Percentiles rank a stretch among this genome's conserved stretches.
Conservation (phyloP, 2,888 invertebrate genomes). For the Odontocolon sp. region DNA sequence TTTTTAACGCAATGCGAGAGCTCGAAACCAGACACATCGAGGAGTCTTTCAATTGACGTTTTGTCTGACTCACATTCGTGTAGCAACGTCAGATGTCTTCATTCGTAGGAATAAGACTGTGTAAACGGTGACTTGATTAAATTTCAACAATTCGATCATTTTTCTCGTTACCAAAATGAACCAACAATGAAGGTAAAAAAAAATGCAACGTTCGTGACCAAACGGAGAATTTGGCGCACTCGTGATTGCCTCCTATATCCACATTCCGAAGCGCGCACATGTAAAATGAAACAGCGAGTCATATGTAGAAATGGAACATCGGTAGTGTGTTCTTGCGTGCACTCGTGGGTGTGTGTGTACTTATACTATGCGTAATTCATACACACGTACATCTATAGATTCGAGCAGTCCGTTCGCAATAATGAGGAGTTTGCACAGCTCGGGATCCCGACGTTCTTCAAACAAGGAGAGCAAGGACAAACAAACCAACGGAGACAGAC, state of each 20-base stretch:
- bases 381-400: conserved; percentile 26
- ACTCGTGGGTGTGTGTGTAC: not conserved
- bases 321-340: not conserved
- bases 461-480: conserved; percentile 78
- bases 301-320: too few species aligned
- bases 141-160: too few species aligned
- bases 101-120: too few species aligned
- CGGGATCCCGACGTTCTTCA: conserved; percentile 78
- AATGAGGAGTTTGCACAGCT: conserved; percentile 80
- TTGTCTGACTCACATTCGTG: too few species aligned
- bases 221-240: conserved; percentile 16
- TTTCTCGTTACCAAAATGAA: too few species aligned
- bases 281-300: too few species aligned
- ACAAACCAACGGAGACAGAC: conserved; percentile 66
- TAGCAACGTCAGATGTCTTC: too few species aligned
- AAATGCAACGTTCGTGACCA: not conserved
- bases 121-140: too few species aligned
- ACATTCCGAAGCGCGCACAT: conserved; percentile 23
- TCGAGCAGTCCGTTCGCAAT: conserved; percentile 71
- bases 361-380: conserved; percentile 5
- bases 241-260: conserved; percentile 29
- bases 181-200: not conserved
- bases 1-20: not conserved
- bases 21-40: too few species aligned
- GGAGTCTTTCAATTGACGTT: too few species aligned